Percentiles rank a stretch among this genome's conserved stretches.
phyloP scores from a whole-genome alignment of 2,797 vertebrate species.

The Cuniculus paca region DNA sequence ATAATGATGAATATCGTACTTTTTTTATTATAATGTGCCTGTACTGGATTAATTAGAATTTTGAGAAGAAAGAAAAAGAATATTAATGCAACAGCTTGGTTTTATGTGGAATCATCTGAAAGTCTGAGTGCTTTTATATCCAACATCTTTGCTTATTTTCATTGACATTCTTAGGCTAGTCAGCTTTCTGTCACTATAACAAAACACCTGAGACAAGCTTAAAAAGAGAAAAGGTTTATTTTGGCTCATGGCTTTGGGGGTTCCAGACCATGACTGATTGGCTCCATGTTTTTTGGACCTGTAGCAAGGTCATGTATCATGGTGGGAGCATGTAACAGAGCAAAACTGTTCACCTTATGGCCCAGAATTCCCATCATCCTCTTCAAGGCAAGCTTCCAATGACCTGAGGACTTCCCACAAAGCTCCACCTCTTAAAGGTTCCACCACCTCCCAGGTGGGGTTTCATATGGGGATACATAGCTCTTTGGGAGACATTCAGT shows the following conservation, averaged over 20 bases:
- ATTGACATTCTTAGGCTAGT: not conserved
- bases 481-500: not conserved
- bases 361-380: not conserved
- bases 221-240: not conserved
- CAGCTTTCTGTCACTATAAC: not conserved
- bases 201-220: slow-evolving; percentile 26
- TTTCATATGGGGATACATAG: not conserved
- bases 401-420: not conserved
- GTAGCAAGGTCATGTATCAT: too few species aligned
- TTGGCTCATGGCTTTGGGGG: not conserved
- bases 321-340: not conserved
- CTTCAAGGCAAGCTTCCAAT: not conserved
- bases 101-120: slow-evolving; percentile 22
- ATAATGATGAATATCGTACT: not conserved
- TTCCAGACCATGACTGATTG: not conserved
- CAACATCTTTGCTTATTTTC: slow-evolving; percentile 60
- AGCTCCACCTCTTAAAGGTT: not conserved
- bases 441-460: not conserved
- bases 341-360: not conserved
- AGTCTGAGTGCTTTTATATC: slow-evolving; percentile 31
- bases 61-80: slow-evolving; percentile 33
- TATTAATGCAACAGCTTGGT: not conserved
- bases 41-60: not conserved
- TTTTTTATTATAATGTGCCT: slow-evolving; percentile 20
- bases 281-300: not conserved